Base-by-base conservation (phyloP, 2,113 vertebrate genomes). In the Felis chaus region DNA sequence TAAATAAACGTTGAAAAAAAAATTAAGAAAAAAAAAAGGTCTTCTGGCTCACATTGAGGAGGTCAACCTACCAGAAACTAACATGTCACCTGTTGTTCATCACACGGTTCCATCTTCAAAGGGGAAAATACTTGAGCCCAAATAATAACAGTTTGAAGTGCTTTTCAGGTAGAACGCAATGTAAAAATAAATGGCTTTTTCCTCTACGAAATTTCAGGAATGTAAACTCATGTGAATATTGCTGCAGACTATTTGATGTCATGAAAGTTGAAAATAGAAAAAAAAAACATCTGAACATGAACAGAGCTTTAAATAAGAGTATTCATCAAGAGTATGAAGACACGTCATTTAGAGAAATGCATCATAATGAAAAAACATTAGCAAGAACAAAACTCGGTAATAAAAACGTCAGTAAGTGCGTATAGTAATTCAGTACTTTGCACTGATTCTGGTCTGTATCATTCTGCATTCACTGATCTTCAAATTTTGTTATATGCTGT, bases 261-360 rank as follows among this genome's bases (percentile, higher is more conserved):
- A 23, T 19, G 84, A 57, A 57, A 84, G 74, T 25, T 29, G 6
- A 21, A 96, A 92, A 23, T 61, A 6, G 84, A 96, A 84, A 2
- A 18, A 2, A 18, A 18, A 91, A 76, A 18, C 57, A 16, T 23
- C 7, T 57, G 23, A 66, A 68, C 55, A 19, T 4, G 57, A 82
- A 45, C n/a, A 61, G 39, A 90, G 6, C 8, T 82, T 33, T 68
- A 83, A 81, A 86, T 68, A n/a, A n/a, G 25, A 65, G 4, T 1
- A 66, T 92, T 92, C 82, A 76, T 84, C 94, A 97, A 31, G 94
- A 92, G 89, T 93, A 97, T 8, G 86, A 90, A 97, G 96, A 95
- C 74, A 94, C 73, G 87, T 89, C 97, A 68, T 3, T 95, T 65
- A 50, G 89, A 81, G 92, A 96, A 82, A 94, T 10, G 66, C 0